These are phyloP conservation scores for Austrolebias charrua DNA, from an alignment of 2,797 vertebrate genomes.

Conservation along the genomic window DNA sequence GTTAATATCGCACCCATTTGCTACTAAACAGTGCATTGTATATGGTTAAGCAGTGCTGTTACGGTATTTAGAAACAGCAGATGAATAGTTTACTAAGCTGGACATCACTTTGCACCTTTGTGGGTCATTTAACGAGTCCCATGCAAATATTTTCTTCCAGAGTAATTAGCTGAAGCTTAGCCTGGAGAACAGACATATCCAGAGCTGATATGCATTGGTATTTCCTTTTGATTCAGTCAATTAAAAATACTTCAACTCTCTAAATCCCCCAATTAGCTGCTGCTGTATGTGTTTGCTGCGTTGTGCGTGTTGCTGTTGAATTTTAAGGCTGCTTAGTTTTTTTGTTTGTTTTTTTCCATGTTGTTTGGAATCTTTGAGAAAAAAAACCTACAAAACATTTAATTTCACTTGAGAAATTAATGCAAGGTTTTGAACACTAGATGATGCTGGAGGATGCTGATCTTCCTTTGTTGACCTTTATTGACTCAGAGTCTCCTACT, in stretches of 20 bases:
- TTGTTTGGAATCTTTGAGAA: conserved; percentile 12
- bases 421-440: conserved; percentile 6
- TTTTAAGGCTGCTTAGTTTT: conserved; percentile 36
- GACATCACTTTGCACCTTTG: neutral
- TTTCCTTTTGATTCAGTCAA: conserved; percentile 8
- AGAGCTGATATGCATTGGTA: neutral
- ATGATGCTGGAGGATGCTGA: neutral
- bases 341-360: conserved; percentile 28
- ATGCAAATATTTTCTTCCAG: neutral
- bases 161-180: neutral
- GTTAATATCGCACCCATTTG: too few species aligned
- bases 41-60: too few species aligned
- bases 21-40: too few species aligned
- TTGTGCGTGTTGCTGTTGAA: conserved; percentile 49
- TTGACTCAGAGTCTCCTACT: conserved; percentile 6
- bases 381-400: neutral
- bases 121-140: neutral
- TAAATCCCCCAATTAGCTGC: conserved; percentile 30
- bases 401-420: neutral
- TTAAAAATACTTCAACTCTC: neutral
- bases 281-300: conserved; percentile 47
- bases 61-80: too few species aligned
- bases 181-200: neutral
- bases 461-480: conserved; percentile 5
- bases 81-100: too few species aligned